These are phyloP conservation scores for Chaetophractus vellerosus DNA, from an alignment of 2,797 vertebrate species.

Conservation along the genomic window DNA sequence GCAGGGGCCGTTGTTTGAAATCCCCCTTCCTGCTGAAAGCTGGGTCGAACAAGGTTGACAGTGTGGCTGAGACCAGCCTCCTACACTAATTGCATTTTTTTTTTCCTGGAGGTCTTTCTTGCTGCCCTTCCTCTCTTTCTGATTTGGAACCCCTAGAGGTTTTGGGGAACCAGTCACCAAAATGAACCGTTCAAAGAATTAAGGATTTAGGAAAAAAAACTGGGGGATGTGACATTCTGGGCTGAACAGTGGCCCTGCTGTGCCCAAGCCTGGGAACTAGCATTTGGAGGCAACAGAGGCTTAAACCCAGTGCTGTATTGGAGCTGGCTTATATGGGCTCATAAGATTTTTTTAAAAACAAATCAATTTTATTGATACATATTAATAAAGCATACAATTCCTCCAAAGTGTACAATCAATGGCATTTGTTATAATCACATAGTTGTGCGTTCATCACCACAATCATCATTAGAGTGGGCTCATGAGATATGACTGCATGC, in stretches of 20 bases:
- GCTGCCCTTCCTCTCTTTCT: slow-evolving; percentile 70
- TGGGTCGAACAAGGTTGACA: slow-evolving; percentile 87
- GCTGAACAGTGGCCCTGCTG: slow-evolving; percentile 80
- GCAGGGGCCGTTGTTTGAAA: slow-evolving; percentile 89
- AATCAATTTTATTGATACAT: too few relatives aligned
- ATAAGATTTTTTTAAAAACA: background rate
- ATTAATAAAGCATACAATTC: too few relatives aligned
- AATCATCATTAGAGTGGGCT: background rate
- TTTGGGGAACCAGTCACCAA: slow-evolving; percentile 88
- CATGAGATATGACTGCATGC: background rate
- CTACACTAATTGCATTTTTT: slow-evolving; percentile 83
- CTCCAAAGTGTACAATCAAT: too few relatives aligned
- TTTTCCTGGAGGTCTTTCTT: slow-evolving; percentile 5
- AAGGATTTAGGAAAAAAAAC: slow-evolving; percentile 70
- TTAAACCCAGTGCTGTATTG: background rate
- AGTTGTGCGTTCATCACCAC: too few relatives aligned
- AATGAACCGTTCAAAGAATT: slow-evolving; percentile 87
- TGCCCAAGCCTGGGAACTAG: slow-evolving; percentile 75
- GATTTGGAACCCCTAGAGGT: slow-evolving; percentile 85
- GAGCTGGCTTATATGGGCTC: background rate
- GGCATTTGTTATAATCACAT: too few relatives aligned
- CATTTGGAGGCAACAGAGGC: slow-evolving; percentile 69
- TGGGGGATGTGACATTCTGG: background rate
- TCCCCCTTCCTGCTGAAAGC: slow-evolving; percentile 81
- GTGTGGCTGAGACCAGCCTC: slow-evolving; percentile 84